Base-by-base conservation (phyloP, 2,888 invertebrate species). In the Drosophila subsilvestris region DNA sequence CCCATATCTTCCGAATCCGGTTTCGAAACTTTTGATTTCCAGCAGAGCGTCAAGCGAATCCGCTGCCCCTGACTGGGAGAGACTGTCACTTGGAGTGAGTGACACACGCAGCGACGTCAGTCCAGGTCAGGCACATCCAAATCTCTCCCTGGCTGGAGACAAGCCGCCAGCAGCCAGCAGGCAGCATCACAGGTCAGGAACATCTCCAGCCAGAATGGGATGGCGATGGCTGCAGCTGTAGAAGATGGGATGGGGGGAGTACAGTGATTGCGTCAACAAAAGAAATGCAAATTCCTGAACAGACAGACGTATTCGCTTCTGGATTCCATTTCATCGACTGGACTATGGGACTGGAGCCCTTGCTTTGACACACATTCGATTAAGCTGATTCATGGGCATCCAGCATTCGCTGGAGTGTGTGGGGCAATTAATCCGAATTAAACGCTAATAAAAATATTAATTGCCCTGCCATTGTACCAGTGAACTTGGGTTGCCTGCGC, bases 381-480 rank as follows among this genome's bases (percentile, higher is more conserved):
- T 25, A 25, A 5, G 32, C 47, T 83, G 67, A 75, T 74, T 86
- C 70, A 86, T 83, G 58, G 6, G 2, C 32, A 5, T 22, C 22
- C 22, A 6, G 22, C 22, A 25, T 62, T 60, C 10, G 25, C 62
- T 66, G 59, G 69, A 48, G 68, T 77, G 73, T 61, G 62, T 48
- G 53, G 69, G 62, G 67, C 50, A 73, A 77, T 88, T 73, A 82
- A 73, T 80, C 59, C 67, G 63, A 56, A 76, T 76, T 67, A 82
- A 63, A 74, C 51, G 63, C 25, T 73, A 71, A 76, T 76, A 65
- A 73, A 74, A 75, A 58, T 76, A 87, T 89, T 88, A 78, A 84
- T 89, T 76, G 74, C 68, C 55, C 67, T 32, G 69, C 55, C 49
- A 51, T 54, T 76, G 89, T 89, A 87, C 88, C 83, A 84, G 71